Conservation (phyloP, 2,113 vertebrate genomes). For the Chaetura pelagica region DNA sequence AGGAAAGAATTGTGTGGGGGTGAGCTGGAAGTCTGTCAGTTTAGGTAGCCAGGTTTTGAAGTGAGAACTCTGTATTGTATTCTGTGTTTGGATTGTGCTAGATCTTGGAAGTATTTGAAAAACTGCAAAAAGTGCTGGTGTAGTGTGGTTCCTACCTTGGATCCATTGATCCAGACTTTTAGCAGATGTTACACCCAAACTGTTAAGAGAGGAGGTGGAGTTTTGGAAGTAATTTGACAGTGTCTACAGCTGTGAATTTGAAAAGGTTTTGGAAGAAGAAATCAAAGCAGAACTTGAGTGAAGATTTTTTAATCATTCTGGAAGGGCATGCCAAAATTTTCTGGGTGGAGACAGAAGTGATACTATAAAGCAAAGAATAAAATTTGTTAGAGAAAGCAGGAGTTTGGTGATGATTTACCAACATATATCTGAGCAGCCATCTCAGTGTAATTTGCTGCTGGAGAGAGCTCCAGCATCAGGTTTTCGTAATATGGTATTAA, state of each 20-base stretch:
- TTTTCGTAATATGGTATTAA: neutral
- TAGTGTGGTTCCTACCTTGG: neutral
- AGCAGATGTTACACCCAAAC: neutral
- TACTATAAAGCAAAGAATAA: neutral
- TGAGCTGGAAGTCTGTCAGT: neutral
- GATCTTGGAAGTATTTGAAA: neutral
- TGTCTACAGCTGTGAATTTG: neutral
- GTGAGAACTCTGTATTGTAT: neutral
- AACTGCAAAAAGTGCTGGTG: neutral
- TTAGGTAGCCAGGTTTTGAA: neutral
- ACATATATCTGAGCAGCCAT: neutral
- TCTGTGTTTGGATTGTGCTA: neutral
- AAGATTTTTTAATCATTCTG: neutral
- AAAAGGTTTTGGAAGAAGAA: neutral
- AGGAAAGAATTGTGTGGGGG: neutral
- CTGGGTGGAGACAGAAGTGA: neutral
- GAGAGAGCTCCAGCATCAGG: neutral
- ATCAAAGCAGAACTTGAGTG: neutral
- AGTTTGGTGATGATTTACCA: neutral
- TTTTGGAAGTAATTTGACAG: neutral
- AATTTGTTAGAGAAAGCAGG: neutral
- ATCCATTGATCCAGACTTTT: neutral
- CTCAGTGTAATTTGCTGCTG: neutral
- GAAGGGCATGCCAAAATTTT: neutral
- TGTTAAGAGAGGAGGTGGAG: neutral